Percentiles rank a stretch among this genome's conserved stretches.
Conservation (phyloP, 1,140 invertebrate species). For the Dufourea novaeangliae region DNA sequence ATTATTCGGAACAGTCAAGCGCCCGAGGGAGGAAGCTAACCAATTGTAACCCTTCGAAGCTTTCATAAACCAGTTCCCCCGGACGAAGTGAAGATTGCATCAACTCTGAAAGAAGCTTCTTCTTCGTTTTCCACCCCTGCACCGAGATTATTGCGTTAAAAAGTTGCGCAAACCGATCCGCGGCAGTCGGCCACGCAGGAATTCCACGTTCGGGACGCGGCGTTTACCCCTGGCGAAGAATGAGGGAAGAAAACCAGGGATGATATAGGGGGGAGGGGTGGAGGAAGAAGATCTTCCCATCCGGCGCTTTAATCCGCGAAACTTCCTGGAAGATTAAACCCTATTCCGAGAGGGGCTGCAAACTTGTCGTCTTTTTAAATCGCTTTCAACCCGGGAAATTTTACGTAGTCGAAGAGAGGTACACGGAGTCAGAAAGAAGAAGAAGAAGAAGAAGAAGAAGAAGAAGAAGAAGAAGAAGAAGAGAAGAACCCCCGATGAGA, state of each 20-base stretch:
- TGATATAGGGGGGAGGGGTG: no score
- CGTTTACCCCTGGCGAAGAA: background rate
- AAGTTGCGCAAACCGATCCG: conserved; percentile 32
- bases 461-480: background rate
- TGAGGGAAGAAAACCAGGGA: background rate
- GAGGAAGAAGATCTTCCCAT: background rate
- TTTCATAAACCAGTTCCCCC: background rate
- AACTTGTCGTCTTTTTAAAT: conserved; percentile 60
- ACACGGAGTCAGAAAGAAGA: no score
- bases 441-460: background rate
- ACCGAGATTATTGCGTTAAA: conserved; percentile 35
- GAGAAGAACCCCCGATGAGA: conserved; percentile 43
- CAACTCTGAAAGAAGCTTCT: conserved; percentile 6
- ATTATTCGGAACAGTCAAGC: background rate
- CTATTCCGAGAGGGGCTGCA: conserved; percentile 40
- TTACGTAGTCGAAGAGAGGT: conserved; percentile 50
- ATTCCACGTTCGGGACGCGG: background rate
- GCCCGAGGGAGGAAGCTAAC: no score
- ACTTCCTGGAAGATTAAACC: conserved; percentile 49
- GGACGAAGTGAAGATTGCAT: background rate
- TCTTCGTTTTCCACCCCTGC: background rate
- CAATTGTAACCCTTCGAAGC: background rate
- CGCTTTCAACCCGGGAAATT: conserved; percentile 55
- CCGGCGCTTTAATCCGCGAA: conserved; percentile 44
- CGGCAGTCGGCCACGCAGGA: background rate